Conservation (phyloP, 2,888 invertebrate species). For the Acronicta alni region DNA sequence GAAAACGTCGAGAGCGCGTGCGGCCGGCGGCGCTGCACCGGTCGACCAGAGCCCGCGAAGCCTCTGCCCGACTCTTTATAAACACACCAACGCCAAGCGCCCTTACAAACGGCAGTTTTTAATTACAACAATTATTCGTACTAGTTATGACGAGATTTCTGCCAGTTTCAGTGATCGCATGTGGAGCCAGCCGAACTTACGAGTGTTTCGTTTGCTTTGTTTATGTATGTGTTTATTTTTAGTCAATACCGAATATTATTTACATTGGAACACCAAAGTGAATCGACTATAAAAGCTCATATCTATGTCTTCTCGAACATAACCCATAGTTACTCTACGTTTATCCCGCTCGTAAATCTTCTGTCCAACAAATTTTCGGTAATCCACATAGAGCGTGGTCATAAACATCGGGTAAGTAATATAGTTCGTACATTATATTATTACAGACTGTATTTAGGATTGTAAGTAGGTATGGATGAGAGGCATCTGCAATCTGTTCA, state of each 20-base stretch:
- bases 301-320: slow-evolving; percentile 38
- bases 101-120: slow-evolving; percentile 75
- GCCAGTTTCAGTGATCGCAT: slow-evolving; percentile 73
- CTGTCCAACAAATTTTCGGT: slow-evolving; percentile 41
- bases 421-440: slow-evolving; percentile 8
- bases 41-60: slow-evolving; percentile 69
- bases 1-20: slow-evolving; percentile 62
- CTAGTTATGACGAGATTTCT: slow-evolving; percentile 84
- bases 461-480: no score
- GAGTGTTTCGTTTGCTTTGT: slow-evolving; percentile 44
- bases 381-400: slow-evolving; percentile 39
- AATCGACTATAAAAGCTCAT: slow-evolving; percentile 57
- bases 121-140: slow-evolving; percentile 80
- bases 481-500: no score
- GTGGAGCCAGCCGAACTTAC: slow-evolving; percentile 50
- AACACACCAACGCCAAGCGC: slow-evolving; percentile 68
- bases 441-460: no score
- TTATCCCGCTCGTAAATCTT: slow-evolving; percentile 45
- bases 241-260: slow-evolving; percentile 69
- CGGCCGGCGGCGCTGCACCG: slow-evolving; percentile 59
- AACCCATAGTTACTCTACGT: slow-evolving; percentile 18
- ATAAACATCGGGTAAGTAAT: slow-evolving; percentile 39
- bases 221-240: slow-evolving; percentile 70
- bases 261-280: slow-evolving; percentile 63
- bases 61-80: slow-evolving; percentile 76